Conservation (phyloP, 1,140 invertebrate species). For the Eriocheir sinensis region DNA sequence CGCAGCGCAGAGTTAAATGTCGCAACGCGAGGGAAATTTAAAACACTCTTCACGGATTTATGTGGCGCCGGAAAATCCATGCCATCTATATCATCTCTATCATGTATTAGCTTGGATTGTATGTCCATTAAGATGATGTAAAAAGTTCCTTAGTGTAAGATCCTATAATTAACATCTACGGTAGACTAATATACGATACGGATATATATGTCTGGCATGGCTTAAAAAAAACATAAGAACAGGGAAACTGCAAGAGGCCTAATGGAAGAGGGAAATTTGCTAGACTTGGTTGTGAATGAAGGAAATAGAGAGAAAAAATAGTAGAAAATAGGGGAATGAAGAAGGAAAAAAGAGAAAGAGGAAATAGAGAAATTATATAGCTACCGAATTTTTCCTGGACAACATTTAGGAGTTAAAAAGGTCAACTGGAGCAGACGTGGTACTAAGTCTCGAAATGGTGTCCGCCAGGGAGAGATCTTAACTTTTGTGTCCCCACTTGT, state of each 20-base stretch:
- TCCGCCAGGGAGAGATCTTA: not conserved
- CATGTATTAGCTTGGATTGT: not conserved
- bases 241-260: too few relatives aligned
- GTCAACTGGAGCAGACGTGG: not conserved
- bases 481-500: not conserved
- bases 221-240: not conserved
- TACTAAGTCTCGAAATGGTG: not conserved
- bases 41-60: constrained; percentile 35
- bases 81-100: not conserved
- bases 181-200: not conserved
- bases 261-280: not conserved
- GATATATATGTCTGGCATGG: not conserved
- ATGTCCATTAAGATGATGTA: not conserved
- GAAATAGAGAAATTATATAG: not conserved
- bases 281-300: not conserved
- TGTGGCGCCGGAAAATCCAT: not conserved
- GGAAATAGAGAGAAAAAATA: not conserved
- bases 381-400: not conserved
- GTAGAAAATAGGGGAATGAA: not conserved
- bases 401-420: not conserved
- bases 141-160: not conserved
- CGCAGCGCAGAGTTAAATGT: constrained; percentile 67
- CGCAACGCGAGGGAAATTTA: constrained; percentile 67
- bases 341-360: not conserved
- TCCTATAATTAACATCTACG: not conserved